Evolutionary conservation across 2,888 invertebrate genomes (phyloP), one percentile per base, ranked within the genome.

Genomic region (Pterostichus niger): DNA sequence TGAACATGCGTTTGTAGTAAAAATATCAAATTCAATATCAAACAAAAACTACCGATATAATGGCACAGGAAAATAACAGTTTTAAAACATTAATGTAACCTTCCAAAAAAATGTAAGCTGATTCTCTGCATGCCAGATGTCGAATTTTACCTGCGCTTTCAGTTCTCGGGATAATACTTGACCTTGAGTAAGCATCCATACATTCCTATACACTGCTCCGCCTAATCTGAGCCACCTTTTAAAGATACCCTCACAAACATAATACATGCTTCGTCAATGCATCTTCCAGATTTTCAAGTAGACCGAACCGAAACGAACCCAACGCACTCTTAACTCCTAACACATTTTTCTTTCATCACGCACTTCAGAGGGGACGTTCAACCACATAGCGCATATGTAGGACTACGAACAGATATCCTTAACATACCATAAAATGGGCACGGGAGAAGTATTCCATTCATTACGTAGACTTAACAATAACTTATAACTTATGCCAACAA

Each of bases 111-210:
- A 75, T 31, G 40, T 75, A 75, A 52, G 52, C 75, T 31, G 75
- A 75, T 52, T 75, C 75, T 56, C 56, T 71, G 80, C 68, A 80
- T 80, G 80, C 80, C 80, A 80, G 80, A 80, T 80, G 80, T 80
- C 71, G 52, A 79, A 31, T 80, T 80, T 80, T 80, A 80, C 80
- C 80, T 80, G 80, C 80, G 40, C 54, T 71, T 68, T 54, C n/a
- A n/a, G 44, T 13, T 56, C 24, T 33, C 9, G 46, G 64, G 64
- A 64, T 80, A 71, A 68, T 40, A 71, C 80, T 80, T 64, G 80
- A 80, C 80, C 80, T 80, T 80, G 80, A 59, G 75, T 33, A 75
- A 54, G 75, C 77, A 77, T 40, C 54, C 56, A 56, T 77, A 40
- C 33, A 77, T 77, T 77, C 77, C 40, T 77, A 71, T 77, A 56